Evolutionary conservation across 2,113 vertebrate genomes (phyloP).

Genomic region (Theristicus caerulescens): DNA sequence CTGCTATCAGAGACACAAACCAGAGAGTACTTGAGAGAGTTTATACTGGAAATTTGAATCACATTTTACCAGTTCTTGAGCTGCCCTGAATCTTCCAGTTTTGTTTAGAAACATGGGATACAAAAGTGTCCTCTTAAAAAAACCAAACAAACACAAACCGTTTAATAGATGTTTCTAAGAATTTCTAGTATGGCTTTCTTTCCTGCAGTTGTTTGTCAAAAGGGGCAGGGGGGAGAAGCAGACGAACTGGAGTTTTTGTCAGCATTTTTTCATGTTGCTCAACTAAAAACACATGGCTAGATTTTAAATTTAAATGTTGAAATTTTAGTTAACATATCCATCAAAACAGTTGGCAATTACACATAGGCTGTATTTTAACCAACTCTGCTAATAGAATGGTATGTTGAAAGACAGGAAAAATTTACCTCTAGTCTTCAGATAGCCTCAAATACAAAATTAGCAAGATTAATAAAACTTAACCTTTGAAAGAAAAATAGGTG

Average conservation of each 20-base stretch:
- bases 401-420: background rate
- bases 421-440: background rate
- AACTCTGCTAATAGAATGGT: background rate
- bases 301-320: background rate
- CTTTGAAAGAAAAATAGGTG: background rate
- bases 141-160: rapidly evolving
- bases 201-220: background rate
- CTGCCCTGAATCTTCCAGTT: background rate
- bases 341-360: background rate
- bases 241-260: background rate
- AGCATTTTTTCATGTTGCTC: background rate
- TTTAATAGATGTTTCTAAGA: background rate
- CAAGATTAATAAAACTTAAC: background rate
- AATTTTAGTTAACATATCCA: background rate
- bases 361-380: background rate
- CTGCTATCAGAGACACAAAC: background rate
- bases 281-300: background rate
- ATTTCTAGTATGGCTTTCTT: background rate
- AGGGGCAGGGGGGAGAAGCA: background rate
- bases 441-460: background rate
- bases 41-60: background rate
- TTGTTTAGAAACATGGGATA: background rate
- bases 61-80: background rate
- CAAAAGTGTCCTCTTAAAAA: background rate
- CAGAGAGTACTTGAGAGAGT: background rate